phyloP scores from a whole-genome alignment of 2,888 invertebrate genomes.

The Cantharis flavilabris region DNA sequence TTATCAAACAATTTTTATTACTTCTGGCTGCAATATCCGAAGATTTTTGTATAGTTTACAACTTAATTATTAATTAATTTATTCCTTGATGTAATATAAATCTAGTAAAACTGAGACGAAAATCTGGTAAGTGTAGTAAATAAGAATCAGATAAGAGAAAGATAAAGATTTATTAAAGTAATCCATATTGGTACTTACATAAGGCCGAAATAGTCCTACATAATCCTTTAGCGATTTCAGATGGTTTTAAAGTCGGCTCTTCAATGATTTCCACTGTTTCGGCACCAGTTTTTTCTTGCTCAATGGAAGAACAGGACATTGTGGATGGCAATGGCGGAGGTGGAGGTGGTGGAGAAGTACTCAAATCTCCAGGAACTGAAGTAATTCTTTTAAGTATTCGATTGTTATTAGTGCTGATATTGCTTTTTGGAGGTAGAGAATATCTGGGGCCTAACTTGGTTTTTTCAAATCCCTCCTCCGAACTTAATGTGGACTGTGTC shows the following conservation, averaged over 20 bases:
- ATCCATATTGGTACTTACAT: constrained; percentile 49
- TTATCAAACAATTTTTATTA: too few species aligned
- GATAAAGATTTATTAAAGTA: background rate
- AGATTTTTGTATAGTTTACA: too few species aligned
- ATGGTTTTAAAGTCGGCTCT: constrained; percentile 70
- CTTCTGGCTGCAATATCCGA: too few species aligned
- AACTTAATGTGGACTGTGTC: constrained; percentile 51
- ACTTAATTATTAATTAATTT: too few species aligned
- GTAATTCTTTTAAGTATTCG: constrained; percentile 61
- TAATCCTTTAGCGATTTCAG: constrained; percentile 66
- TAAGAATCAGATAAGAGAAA: background rate
- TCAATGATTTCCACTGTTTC: constrained; percentile 62
- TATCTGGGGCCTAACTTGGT: constrained; percentile 49
- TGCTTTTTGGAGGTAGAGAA: constrained; percentile 47
- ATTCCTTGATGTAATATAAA: too few species aligned
- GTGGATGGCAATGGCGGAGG: constrained; percentile 65
- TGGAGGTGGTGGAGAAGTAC: constrained; percentile 69
- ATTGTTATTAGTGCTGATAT: constrained; percentile 8
- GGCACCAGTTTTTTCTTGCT: constrained; percentile 10
- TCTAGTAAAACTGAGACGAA: background rate
- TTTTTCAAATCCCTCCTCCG: constrained; percentile 50
- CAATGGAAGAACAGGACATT: constrained; percentile 49
- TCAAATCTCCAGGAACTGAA: constrained; percentile 61
- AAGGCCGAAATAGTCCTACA: constrained; percentile 62
- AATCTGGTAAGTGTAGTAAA: background rate